Evolutionary conservation across 2,888 invertebrate genomes (phyloP).

Genomic region (Nomada goodeniana): DNA sequence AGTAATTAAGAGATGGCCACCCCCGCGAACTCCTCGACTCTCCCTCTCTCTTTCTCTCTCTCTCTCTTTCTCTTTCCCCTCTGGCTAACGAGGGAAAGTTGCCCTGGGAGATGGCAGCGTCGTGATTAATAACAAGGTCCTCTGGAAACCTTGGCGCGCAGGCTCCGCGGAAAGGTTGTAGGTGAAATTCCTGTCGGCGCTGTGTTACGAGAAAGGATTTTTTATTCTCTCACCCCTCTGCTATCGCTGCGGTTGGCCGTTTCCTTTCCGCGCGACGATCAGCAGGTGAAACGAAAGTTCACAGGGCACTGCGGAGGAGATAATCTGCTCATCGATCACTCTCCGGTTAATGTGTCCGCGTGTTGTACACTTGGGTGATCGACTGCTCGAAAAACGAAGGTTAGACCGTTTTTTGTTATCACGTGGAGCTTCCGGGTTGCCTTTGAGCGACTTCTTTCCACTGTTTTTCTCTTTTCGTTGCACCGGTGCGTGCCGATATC

Average conservation of each 20-base stretch:
- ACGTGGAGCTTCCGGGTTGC: background rate
- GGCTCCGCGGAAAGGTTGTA: conserved; percentile 76
- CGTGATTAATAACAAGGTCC: conserved; percentile 83
- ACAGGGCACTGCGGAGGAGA: conserved; percentile 53
- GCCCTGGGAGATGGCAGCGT: conserved; percentile 80
- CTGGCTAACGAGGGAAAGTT: conserved; percentile 79
- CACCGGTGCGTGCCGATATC: no score
- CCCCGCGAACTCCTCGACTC: conserved; percentile 68
- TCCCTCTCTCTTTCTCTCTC: conserved; percentile 26
- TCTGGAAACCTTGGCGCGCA: conserved; percentile 77
- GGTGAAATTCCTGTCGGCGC: conserved; percentile 73
- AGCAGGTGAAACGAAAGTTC: conserved; percentile 47
- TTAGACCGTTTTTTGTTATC: background rate
- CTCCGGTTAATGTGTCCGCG: conserved; percentile 66
- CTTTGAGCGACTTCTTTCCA: background rate
- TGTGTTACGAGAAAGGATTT: conserved; percentile 34
- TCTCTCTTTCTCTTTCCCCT: conserved; percentile 15
- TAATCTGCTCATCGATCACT: conserved; percentile 68
- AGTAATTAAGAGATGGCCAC: conserved; percentile 82
- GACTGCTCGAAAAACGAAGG: conserved; percentile 10
- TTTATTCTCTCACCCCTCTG: background rate
- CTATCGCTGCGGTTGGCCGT: conserved; percentile 4
- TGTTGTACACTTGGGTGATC: conserved; percentile 49
- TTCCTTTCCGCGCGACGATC: background rate
- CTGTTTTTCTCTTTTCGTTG: background rate